Evolutionary conservation across 53 echinoderm and acorn worm species (phyloP).

Genomic region (Holothuria leucospilota): DNA sequence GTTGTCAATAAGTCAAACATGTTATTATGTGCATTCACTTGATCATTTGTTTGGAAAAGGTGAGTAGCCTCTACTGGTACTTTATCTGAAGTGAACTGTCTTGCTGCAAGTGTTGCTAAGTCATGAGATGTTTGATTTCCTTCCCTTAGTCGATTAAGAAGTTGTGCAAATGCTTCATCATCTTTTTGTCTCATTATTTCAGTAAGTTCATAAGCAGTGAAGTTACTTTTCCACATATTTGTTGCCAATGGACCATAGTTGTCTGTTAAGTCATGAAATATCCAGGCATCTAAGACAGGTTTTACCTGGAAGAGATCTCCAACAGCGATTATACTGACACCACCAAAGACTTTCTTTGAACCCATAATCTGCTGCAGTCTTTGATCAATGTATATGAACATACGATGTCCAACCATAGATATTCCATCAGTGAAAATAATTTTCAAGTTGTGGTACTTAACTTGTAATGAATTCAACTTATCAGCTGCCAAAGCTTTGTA

Average conservation of each 20-base stretch:
- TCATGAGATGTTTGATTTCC: conserved; percentile 32
- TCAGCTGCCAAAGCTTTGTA: background rate
- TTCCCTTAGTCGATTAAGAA: conserved; percentile 61
- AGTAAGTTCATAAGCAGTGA: background rate
- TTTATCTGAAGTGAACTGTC: background rate
- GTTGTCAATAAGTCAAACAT: background rate
- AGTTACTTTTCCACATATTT: conserved; percentile 26
- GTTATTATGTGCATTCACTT: conserved; percentile 28
- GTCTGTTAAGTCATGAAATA: conserved; percentile 38
- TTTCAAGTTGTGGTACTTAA: conserved; percentile 48
- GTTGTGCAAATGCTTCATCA: no score
- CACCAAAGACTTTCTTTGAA: conserved; percentile 58
- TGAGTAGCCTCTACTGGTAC: background rate
- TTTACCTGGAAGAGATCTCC: conserved; percentile 1
- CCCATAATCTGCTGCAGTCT: conserved; percentile 65
- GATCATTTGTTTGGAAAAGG: conserved; percentile 16
- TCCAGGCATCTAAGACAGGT: conserved; percentile 64
- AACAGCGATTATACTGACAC: conserved; percentile 61
- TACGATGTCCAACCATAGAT: background rate
- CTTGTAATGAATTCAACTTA: conserved; percentile 39
- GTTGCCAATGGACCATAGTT: conserved; percentile 49
- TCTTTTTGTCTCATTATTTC: no score
- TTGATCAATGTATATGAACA: conserved; percentile 49
- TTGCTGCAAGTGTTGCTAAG: background rate
- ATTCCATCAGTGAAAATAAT: conserved; percentile 52